phyloP scores from a whole-genome alignment of 2,113 vertebrate genomes.

The Phaethon lepturus region DNA sequence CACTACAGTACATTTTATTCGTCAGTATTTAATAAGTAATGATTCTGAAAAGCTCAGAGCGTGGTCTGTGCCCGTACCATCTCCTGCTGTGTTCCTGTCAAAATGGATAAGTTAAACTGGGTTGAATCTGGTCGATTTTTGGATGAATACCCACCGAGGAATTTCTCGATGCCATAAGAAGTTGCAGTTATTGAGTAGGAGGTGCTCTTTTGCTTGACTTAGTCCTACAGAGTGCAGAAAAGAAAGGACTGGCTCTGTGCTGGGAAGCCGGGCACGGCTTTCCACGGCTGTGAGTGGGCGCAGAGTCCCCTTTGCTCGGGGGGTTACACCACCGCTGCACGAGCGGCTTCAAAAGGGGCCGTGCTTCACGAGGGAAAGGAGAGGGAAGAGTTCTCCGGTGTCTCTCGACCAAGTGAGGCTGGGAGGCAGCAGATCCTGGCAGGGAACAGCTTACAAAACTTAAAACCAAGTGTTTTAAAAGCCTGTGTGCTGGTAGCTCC shows the following conservation, averaged over 20 bases:
- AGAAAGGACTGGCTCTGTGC: background rate
- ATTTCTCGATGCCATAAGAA: background rate
- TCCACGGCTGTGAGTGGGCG: accelerated
- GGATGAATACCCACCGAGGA: slow-evolving; percentile 26
- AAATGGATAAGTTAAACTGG: background rate
- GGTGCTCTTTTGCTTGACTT: background rate
- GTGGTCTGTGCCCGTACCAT: background rate
- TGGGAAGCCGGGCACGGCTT: background rate
- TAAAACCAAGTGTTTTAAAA: background rate
- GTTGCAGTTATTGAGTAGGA: background rate
- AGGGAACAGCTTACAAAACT: background rate
- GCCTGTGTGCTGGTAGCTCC: accelerated
- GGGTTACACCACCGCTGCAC: background rate
- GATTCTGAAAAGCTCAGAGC: slow-evolving; percentile 45
- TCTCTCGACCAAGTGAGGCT: accelerated
- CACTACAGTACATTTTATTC: background rate
- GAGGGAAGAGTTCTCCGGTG: background rate
- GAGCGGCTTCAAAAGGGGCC: background rate
- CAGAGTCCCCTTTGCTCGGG: accelerated
- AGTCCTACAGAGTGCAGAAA: background rate
- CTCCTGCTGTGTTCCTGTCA: slow-evolving; percentile 62
- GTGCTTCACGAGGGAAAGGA: accelerated
- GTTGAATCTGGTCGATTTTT: background rate
- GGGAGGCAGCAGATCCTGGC: background rate
- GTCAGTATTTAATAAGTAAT: slow-evolving; percentile 42